Conservation (phyloP, 2,888 invertebrate species). For the Salticus scenicus region DNA sequence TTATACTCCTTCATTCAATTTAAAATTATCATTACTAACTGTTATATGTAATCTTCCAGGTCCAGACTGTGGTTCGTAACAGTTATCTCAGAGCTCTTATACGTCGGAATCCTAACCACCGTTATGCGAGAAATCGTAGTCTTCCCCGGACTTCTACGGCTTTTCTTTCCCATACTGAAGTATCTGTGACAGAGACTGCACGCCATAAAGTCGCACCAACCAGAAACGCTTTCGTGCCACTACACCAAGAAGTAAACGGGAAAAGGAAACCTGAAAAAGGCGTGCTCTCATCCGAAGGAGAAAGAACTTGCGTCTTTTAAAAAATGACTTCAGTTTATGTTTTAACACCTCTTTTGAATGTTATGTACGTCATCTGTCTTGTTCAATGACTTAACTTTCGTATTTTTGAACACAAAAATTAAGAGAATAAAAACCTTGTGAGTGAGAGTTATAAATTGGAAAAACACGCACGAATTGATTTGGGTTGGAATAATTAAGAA, state of each 20-base stretch:
- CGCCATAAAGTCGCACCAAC: constrained; percentile 57
- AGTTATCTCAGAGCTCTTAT: constrained; percentile 70
- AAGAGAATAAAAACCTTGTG: too few relatives aligned
- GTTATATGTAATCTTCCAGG: too few relatives aligned
- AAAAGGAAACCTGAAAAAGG: not conserved
- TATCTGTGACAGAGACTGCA: constrained; percentile 41
- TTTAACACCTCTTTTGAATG: too few relatives aligned
- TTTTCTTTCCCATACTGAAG: constrained; percentile 57
- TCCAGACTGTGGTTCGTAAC: constrained; percentile 69
- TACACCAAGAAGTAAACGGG: constrained; percentile 50
- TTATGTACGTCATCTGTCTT: too few relatives aligned
- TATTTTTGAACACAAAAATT: too few relatives aligned
- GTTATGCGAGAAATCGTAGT: constrained; percentile 47
- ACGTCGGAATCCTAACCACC: constrained; percentile 68
- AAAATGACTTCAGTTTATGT: too few relatives aligned
- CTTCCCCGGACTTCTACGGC: constrained; percentile 49
- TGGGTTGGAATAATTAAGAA: too few relatives aligned
- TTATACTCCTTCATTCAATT: too few relatives aligned
- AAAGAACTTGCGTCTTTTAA: constrained; percentile 58
- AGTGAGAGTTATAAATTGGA: too few relatives aligned
- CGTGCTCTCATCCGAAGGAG: constrained; percentile 11
- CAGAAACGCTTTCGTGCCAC: constrained; percentile 36
- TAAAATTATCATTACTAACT: too few relatives aligned
- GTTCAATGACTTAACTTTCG: too few relatives aligned
- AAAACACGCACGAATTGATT: too few relatives aligned